Percentiles rank a stretch among this genome's conserved stretches.
These are phyloP conservation scores for Poeciliopsis turrubarensis DNA, from an alignment of 2,113 vertebrate species.

Conservation along the genomic window DNA sequence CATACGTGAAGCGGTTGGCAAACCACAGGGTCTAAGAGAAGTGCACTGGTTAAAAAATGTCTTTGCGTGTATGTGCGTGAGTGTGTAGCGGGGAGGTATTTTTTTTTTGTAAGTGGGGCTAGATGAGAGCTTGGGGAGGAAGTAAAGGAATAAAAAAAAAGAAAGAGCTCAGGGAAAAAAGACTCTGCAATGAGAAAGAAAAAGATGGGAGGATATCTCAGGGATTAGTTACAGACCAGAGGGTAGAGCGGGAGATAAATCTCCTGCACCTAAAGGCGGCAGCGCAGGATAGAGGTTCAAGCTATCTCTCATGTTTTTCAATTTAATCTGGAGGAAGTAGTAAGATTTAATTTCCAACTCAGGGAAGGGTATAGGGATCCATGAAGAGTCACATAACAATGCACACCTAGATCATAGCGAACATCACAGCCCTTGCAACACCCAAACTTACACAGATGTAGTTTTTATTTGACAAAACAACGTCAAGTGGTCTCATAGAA, in stretches of 20 bases:
- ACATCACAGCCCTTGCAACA: neutral
- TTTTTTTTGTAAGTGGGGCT: constrained; percentile 7
- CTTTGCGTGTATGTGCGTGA: neutral
- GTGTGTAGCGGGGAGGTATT: neutral
- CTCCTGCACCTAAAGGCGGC: constrained; percentile 17
- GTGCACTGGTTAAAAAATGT: constrained; percentile 1
- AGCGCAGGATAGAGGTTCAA: constrained; percentile 3
- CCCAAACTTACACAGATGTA: constrained; percentile 11
- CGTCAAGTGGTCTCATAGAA: constrained; percentile 30
- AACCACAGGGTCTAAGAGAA: neutral
- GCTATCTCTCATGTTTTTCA: constrained; percentile 30
- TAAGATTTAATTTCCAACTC: constrained; percentile 21
- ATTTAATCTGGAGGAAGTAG: constrained; percentile 16
- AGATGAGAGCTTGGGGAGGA: constrained; percentile 10
- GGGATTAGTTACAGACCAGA: constrained; percentile 38
- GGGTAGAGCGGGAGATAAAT: constrained; percentile 42
- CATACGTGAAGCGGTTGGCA: constrained; percentile 15
- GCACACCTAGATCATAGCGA: constrained; percentile 23
- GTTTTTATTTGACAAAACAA: neutral
- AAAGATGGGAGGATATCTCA: constrained; percentile 18
- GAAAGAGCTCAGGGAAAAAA: constrained; percentile 18
- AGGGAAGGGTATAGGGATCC: constrained; percentile 18
- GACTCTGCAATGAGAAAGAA: constrained; percentile 37
- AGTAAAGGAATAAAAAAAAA: neutral
- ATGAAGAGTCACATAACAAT: constrained; percentile 7